Evolutionary conservation across 2,113 vertebrate genomes (phyloP), one percentile per base, ranked within the genome.

Genomic region (Halcyon senegalensis): DNA sequence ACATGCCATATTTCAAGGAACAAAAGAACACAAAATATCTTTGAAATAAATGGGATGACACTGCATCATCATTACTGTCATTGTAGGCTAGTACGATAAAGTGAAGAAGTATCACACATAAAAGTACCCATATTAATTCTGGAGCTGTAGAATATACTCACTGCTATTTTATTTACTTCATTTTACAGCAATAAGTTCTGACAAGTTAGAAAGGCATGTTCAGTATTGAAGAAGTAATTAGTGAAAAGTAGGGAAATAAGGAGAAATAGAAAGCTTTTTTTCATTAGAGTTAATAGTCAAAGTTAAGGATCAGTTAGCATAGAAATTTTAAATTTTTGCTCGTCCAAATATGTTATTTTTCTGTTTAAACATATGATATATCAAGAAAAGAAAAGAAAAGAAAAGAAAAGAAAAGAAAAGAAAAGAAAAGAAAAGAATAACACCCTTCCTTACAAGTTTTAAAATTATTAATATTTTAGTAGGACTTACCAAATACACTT

Each of bases 381-480:
- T 12, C 3, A 23, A 58, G 46, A 13, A 5, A 69, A 24, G 1
- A 43, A 43, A 41, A 41, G 41, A 35, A 35, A 35, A 35, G 35
- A 35, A 35, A 35, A 35, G 35, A 35, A 35, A 35, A 35, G 35
- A 35, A 35, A 35, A 35, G 35, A 35, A 35, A 35, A 35, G 35
- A 35, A 35, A 35, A 35, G 35, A 35, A 35, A 35, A 35, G 35
- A 35, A 35, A 35, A 35, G 35, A 35, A 35, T 41, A n/a, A 11
- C 2, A 1, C 2, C 4, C 19, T 10, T 60, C 37, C 1, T 66
- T 16, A 13, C 8, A 9, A 70, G 6, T 37, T 63, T 63, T 43
- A 10, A 43, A 82, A 39, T 43, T 79, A 51, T n/a, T 33, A 10
- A 27, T 84, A 20, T 48, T 82, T 91, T 59, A 44, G 3, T 75